Percentiles rank a stretch among this genome's conserved stretches.
Evolutionary conservation across 2,888 invertebrate genomes (phyloP).

Genomic region (Cephus pulcher): DNA sequence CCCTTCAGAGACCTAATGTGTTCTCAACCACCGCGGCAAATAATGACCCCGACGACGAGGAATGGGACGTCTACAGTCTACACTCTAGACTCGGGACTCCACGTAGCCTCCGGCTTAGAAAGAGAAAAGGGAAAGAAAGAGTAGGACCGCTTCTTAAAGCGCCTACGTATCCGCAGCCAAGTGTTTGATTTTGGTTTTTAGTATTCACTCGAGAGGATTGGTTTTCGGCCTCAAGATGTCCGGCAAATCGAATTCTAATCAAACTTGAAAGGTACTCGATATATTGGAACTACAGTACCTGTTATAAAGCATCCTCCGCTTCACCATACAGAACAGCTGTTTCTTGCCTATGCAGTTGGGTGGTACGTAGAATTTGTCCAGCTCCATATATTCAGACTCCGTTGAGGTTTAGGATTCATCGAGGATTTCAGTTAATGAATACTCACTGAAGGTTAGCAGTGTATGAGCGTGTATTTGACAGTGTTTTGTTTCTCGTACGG

Average conservation of each 20-base stretch:
- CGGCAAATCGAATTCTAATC: slow-evolving; percentile 1
- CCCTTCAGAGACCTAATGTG: slow-evolving; percentile 34
- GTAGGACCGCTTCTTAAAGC: background rate
- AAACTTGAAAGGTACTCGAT: slow-evolving; percentile 13
- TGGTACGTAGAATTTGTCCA: background rate
- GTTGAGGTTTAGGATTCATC: background rate
- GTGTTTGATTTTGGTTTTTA: slow-evolving; percentile 43
- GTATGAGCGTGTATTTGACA: slow-evolving; percentile 66
- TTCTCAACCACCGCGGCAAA: slow-evolving; percentile 37
- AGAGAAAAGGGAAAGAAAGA: background rate
- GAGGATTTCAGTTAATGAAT: background rate
- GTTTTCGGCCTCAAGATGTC: slow-evolving; percentile 33
- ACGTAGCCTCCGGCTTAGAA: background rate
- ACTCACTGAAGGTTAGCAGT: slow-evolving; percentile 47
- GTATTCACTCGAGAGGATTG: background rate
- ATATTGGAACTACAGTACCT: background rate
- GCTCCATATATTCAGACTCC: background rate
- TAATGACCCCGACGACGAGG: slow-evolving; percentile 26
- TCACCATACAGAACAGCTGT: background rate
- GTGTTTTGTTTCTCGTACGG: slow-evolving; percentile 56
- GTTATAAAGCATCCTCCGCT: background rate
- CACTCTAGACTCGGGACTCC: background rate
- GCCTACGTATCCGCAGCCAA: background rate
- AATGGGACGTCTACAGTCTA: slow-evolving; percentile 1
- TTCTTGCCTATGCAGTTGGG: background rate